These are phyloP conservation scores for Diaperis boleti DNA, from an alignment of 2,888 invertebrate species.

Conservation along the genomic window DNA sequence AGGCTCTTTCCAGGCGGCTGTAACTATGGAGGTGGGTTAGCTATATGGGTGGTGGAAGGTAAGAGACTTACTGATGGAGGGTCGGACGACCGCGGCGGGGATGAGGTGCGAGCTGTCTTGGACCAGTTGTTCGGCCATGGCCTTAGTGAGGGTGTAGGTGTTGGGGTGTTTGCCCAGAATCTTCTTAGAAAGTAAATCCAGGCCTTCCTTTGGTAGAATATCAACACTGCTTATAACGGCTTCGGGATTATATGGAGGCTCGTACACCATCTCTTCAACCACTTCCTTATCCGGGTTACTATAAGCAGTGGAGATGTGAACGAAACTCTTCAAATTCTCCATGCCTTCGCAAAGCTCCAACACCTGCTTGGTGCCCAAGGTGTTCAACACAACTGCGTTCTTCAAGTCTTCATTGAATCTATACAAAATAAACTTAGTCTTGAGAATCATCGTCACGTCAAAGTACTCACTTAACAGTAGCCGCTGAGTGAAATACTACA, in stretches of 20 bases:
- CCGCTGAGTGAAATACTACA: conserved; percentile 94
- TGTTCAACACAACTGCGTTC: conserved; percentile 89
- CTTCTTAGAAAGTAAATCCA: conserved; percentile 70
- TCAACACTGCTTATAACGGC: conserved; percentile 73
- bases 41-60: too few relatives aligned
- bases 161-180: conserved; percentile 88
- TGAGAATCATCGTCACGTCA: neutral
- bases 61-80: conserved; percentile 86
- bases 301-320: conserved; percentile 97
- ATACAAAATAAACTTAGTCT: too few relatives aligned
- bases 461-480: conserved; percentile 79
- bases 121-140: conserved; percentile 90
- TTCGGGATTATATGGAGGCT: conserved; percentile 74
- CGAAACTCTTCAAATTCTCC: conserved; percentile 80
- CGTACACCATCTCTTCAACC: conserved; percentile 88
- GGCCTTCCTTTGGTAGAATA: conserved; percentile 72
- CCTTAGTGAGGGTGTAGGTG: conserved; percentile 96
- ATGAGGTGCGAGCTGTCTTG: conserved; percentile 76
- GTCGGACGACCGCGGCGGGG: conserved; percentile 91
- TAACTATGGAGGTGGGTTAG: conserved; percentile 54
- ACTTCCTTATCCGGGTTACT: conserved; percentile 89
- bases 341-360: conserved; percentile 87
- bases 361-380: conserved; percentile 87
- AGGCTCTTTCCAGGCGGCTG: conserved; percentile 81
- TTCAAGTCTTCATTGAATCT: conserved; percentile 91